Evolutionary conservation across 2,797 vertebrate genomes (phyloP), one percentile per base, ranked within the genome.

Genomic region (Danio jaintianensis): DNA sequence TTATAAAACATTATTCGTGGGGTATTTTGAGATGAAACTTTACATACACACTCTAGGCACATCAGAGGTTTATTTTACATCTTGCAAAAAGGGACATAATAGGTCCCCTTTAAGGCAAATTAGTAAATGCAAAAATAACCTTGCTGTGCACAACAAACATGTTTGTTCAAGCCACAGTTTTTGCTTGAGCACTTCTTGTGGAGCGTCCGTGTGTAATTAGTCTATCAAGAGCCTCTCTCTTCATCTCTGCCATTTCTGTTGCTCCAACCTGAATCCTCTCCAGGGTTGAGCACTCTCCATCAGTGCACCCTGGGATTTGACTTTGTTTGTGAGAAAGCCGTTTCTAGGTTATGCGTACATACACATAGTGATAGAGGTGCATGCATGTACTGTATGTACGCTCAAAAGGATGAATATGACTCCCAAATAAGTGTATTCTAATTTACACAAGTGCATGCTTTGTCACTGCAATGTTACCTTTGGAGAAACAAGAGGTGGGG

Each of bases 401-500:
- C 4, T 16, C 69, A 63, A 4, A 61, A 63, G 15, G 68, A 56
- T 47, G 16, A 16, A 16, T 6, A 29, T 56, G 58, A 58, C 3
- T 20, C 61, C 59, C 5, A 45, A n/a, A 58, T 62, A 47, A 38
- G 68, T 58, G 55, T 45, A 52, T 8, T 66, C 66, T 55, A 22
- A 71, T n/a, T 22, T 18, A 29, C 59, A 42, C 9, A 61, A 20
- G 16, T 22, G 4, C 82, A 72, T 80, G 73, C 36, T 61, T 67
- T 64, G 29, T 8, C 68, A 73, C 38, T 64, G 55, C 75, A 78
- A 45, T 72, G 55, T 63, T 75, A 36, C 48, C n/a, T 64, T 77
- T 20, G n/a, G 22, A 87, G 63, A 88, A 90, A 86, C 86, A 85
- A 86, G 85, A 7, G 63, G 78, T 61, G 84, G 81, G 40, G 87